phyloP scores from a whole-genome alignment of 2,888 invertebrate genomes.

The Pyrrhia umbra region DNA sequence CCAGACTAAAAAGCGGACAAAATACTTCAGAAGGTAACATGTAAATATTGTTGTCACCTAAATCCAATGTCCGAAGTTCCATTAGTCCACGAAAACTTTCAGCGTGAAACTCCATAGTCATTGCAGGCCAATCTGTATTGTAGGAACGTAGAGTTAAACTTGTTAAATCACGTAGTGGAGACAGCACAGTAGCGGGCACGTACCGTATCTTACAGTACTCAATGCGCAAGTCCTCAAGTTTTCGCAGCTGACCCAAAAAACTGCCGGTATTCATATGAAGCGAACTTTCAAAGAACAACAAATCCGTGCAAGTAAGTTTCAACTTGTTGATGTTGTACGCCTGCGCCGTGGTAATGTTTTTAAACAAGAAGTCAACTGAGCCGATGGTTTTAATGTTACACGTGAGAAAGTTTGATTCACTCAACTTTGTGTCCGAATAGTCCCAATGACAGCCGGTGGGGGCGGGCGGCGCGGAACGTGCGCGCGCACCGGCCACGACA shows the following conservation, averaged over 20 bases:
- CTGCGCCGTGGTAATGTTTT: conserved; percentile 93
- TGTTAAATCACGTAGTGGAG: conserved; percentile 92
- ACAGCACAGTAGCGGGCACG: conserved; percentile 93
- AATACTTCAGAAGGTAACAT: conserved; percentile 93
- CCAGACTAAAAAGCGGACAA: conserved; percentile 93
- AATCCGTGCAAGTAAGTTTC: conserved; percentile 93
- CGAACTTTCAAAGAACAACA: conserved; percentile 93
- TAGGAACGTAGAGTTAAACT: conserved; percentile 93
- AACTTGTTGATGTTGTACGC: conserved; percentile 93
- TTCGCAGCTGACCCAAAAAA: conserved; percentile 92
- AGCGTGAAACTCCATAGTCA: conserved; percentile 94
- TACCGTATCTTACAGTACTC: conserved; percentile 95
- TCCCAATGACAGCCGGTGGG: conserved; percentile 94
- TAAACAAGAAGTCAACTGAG: conserved; percentile 92
- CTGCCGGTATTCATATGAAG: conserved; percentile 91
- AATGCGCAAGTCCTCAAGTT: conserved; percentile 93
- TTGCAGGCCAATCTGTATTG: conserved; percentile 94
- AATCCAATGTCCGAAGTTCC: conserved; percentile 92
- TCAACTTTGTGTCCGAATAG: conserved; percentile 89
- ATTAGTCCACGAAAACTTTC: conserved; percentile 93
- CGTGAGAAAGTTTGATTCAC: conserved; percentile 91
- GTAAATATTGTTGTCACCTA: conserved; percentile 94
- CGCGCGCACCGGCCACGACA: conserved; percentile 87
- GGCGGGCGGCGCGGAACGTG: conserved; percentile 90
- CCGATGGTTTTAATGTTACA: conserved; percentile 94